These are phyloP conservation scores for Macquaria australasica DNA, from an alignment of 2,113 vertebrate genomes.

Conservation along the genomic window DNA sequence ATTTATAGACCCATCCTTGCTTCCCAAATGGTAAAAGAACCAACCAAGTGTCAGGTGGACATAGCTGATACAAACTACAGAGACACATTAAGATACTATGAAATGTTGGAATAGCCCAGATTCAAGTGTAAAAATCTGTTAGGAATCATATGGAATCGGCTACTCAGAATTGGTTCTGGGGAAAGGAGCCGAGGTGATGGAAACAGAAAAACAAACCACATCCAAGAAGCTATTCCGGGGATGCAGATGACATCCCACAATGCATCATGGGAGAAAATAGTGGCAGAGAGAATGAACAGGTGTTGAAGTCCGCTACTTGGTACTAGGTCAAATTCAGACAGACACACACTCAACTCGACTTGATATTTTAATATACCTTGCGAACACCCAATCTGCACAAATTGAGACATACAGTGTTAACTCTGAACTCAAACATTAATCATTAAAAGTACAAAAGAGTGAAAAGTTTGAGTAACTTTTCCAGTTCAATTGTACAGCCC, in stretches of 20 bases:
- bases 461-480: neutral
- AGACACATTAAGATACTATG: neutral
- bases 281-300: constrained; percentile 75
- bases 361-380: neutral
- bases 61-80: neutral
- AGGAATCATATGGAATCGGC: neutral
- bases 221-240: constrained; percentile 64
- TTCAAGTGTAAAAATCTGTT: neutral
- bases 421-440: neutral
- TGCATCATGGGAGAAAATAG: constrained; percentile 64
- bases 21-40: neutral
- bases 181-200: neutral
- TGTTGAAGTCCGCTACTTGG: constrained; percentile 54
- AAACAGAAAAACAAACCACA: constrained; percentile 3
- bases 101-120: neutral
- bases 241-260: constrained; percentile 53
- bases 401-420: neutral
- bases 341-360: constrained; percentile 13
- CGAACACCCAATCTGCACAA: neutral
- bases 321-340: constrained; percentile 59
- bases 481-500: neutral
- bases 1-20: neutral
- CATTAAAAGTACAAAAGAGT: neutral
- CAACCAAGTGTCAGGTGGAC: neutral
- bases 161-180: neutral